A percentile compares a stretch with the other conserved stretches of the same genome.
Evolutionary conservation across 2,797 vertebrate species (phyloP).

Genomic region (Silurus lanzhouensis): DNA sequence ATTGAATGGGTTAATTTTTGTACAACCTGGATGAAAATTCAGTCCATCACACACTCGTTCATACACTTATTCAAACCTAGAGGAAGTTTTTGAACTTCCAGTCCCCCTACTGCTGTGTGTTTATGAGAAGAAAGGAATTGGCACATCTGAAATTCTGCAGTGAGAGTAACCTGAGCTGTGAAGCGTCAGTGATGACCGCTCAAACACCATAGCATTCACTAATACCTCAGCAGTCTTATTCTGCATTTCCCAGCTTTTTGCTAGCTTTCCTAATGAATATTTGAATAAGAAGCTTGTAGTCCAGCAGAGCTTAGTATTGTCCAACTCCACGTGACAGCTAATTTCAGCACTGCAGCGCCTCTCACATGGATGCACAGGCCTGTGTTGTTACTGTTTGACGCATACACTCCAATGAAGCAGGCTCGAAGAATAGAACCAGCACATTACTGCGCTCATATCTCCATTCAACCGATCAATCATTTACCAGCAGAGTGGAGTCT

Average conservation of each 20-base stretch:
- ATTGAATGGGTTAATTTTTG: no score
- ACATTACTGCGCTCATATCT: slow-evolving; percentile 22
- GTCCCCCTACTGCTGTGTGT: not conserved
- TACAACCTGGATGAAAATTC: not conserved
- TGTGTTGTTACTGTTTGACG: slow-evolving; percentile 27
- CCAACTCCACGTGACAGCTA: not conserved
- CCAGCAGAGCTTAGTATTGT: slow-evolving; percentile 14
- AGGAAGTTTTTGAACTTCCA: not conserved
- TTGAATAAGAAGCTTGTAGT: not conserved
- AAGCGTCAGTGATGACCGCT: not conserved
- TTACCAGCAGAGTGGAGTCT: slow-evolving; percentile 6
- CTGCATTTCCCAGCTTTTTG: not conserved
- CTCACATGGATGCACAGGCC: slow-evolving; percentile 14
- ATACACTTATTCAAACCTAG: not conserved
- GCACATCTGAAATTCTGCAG: not conserved
- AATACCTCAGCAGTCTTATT: not conserved
- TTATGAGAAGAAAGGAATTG: not conserved
- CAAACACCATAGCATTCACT: not conserved
- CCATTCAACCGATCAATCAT: slow-evolving; percentile 30
- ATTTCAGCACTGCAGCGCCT: slow-evolving; percentile 8
- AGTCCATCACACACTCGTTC: not conserved
- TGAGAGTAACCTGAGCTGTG: not conserved
- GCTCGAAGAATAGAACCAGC: slow-evolving; percentile 4
- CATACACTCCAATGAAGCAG: not conserved
- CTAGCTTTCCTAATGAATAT: not conserved